Evolutionary conservation across 2,797 vertebrate species (phyloP).

Genomic region (Crenuchus spilurus): DNA sequence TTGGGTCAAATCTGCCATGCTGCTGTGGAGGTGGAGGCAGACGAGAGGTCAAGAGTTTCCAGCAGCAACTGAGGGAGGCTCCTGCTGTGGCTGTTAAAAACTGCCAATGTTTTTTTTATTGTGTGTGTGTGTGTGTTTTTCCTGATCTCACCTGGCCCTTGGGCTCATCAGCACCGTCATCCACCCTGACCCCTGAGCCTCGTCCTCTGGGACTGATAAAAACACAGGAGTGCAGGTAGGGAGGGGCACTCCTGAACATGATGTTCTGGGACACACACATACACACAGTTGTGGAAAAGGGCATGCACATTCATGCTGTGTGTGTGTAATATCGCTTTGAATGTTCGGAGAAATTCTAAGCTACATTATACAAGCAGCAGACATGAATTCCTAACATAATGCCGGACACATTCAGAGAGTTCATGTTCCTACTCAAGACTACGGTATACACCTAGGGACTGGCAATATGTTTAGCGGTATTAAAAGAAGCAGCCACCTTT

Average conservation of each 20-base stretch:
- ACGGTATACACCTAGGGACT: not conserved
- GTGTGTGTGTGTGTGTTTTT: slow-evolving; percentile 62
- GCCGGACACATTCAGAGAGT: not conserved
- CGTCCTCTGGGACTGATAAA: slow-evolving; percentile 43
- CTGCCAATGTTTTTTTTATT: slow-evolving; percentile 54
- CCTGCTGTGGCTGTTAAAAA: slow-evolving; percentile 64
- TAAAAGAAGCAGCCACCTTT: not conserved
- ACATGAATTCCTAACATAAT: too few species aligned
- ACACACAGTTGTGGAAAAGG: not conserved
- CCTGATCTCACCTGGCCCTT: slow-evolving; percentile 76
- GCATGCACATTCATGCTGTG: not conserved
- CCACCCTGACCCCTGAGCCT: slow-evolving; percentile 54
- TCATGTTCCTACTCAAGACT: not conserved
- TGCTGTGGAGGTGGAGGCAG: slow-evolving; percentile 45
- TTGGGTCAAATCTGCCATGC: slow-evolving; percentile 48
- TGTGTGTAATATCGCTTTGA: not conserved
- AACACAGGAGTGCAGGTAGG: slow-evolving; percentile 42
- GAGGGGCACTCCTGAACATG: slow-evolving; percentile 7
- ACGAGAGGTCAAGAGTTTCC: slow-evolving; percentile 51
- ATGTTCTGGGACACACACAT: slow-evolving; percentile 27
- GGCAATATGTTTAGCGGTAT: not conserved
- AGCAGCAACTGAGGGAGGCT: slow-evolving; percentile 62
- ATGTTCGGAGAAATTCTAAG: not conserved
- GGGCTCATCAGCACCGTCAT: slow-evolving; percentile 60
- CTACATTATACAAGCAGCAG: not conserved